Conservation (phyloP, 2,888 invertebrate species). For the Luperina testacea region DNA sequence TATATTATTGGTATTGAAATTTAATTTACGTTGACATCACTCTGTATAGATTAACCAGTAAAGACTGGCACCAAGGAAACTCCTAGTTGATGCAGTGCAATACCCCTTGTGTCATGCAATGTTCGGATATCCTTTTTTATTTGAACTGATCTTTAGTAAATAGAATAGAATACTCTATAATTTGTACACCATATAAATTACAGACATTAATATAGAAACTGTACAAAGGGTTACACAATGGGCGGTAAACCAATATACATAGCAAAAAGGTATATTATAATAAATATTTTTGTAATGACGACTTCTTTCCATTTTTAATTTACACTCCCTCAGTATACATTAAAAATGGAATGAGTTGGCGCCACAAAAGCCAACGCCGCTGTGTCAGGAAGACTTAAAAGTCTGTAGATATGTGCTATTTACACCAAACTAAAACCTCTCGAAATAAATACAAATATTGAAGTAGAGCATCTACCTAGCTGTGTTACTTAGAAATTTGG, state of each 20-base stretch:
- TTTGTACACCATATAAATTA: too few relatives aligned
- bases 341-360: neutral
- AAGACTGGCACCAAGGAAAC: neutral
- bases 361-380: neutral
- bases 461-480: constrained; percentile 64
- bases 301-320: too few relatives aligned
- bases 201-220: too few relatives aligned
- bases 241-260: neutral
- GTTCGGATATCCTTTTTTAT: neutral
- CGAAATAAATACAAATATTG: neutral
- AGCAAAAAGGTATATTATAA: neutral
- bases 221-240: too few relatives aligned
- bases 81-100: neutral
- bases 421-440: neutral
- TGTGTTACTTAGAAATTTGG: constrained; percentile 72
- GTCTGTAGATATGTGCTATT: neutral
- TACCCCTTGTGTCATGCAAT: neutral
- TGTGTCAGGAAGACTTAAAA: neutral
- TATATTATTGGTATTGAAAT: neutral
- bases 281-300: neutral
- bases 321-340: neutral
- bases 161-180: too few relatives aligned
- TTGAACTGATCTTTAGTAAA: neutral
- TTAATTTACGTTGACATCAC: neutral
- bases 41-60: neutral